A percentile compares a stretch with the other conserved stretches of the same genome.
These are phyloP conservation scores for Anguilla megastoma DNA, from an alignment of 2,797 vertebrate species.

Conservation along the genomic window DNA sequence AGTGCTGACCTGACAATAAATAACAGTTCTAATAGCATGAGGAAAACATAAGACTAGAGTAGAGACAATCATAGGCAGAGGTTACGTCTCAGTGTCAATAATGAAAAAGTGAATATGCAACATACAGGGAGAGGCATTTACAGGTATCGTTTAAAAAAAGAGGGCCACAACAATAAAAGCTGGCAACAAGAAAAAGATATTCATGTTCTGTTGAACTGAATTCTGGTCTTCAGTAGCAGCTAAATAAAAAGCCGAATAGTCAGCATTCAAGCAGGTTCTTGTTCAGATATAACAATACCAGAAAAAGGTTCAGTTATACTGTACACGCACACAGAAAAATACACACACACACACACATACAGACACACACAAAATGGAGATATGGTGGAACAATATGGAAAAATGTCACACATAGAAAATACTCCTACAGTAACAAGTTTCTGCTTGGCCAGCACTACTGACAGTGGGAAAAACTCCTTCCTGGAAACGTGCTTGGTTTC, in stretches of 20 bases:
- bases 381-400: neutral
- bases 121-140: neutral
- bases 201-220: neutral
- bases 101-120: neutral
- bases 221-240: neutral
- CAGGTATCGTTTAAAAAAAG: neutral
- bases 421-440: neutral
- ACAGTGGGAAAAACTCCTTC: neutral
- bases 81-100: neutral
- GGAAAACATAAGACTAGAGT: neutral
- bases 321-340: neutral
- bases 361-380: neutral
- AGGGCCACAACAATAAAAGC: neutral
- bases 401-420: neutral
- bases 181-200: neutral
- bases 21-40: neutral
- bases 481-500: constrained; percentile 4
- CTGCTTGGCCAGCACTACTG: neutral
- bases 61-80: neutral
- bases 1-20: neutral
- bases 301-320: neutral
- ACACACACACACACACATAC: neutral
- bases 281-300: neutral
- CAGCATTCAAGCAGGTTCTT: neutral
- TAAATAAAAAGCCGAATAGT: neutral